These are phyloP conservation scores for Hozukius guyotensis DNA, from an alignment of 2,797 vertebrate species.

Conservation along the genomic window DNA sequence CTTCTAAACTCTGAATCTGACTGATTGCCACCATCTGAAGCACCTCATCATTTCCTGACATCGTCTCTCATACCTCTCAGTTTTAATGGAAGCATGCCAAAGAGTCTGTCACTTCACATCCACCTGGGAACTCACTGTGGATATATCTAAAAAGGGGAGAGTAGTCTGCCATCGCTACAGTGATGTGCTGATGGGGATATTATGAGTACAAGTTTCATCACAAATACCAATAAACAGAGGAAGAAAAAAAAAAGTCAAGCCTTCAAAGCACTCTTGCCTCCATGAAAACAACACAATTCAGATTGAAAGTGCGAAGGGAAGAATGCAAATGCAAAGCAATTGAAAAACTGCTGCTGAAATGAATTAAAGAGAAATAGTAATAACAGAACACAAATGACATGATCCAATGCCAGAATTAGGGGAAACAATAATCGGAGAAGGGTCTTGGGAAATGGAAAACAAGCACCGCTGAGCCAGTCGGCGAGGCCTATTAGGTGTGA, in stretches of 20 bases:
- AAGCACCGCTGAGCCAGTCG: background rate
- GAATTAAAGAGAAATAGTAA: background rate
- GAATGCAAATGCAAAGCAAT: background rate
- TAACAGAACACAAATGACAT: background rate
- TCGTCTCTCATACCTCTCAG: background rate
- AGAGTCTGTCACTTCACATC: background rate
- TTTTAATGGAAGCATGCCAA: conserved; percentile 16
- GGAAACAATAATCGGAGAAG: background rate
- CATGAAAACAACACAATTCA: background rate
- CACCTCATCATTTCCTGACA: conserved; percentile 10
- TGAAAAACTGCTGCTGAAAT: background rate
- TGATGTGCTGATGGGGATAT: background rate
- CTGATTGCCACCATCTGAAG: conserved; percentile 17
- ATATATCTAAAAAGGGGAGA: background rate
- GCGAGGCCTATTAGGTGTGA: background rate
- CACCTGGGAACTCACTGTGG: background rate
- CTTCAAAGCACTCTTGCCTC: background rate
- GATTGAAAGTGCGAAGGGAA: background rate
- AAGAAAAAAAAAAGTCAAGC: background rate
- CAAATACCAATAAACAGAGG: background rate
- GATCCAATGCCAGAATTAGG: background rate
- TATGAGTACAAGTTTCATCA: background rate
- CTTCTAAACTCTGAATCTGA: conserved; percentile 9
- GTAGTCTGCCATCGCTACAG: background rate
- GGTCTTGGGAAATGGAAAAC: background rate